Evolutionary conservation across 2,888 invertebrate genomes (phyloP), one percentile per base, ranked within the genome.

Genomic region (Atrina japonica): DNA sequence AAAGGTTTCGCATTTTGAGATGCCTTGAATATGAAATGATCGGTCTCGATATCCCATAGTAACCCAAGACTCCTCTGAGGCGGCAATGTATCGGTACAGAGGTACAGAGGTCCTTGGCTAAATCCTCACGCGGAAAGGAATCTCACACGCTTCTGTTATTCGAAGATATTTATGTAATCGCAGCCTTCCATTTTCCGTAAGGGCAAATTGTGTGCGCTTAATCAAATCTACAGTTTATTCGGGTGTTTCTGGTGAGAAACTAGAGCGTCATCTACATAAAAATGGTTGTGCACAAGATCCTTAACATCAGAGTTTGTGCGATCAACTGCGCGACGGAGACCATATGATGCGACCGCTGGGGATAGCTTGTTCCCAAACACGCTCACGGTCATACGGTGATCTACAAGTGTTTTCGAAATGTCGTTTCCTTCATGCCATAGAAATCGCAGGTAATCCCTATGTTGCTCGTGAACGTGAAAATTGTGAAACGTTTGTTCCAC

Each of bases 401-500:
- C 63, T 16, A 52, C 40, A 21, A 52, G 23, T 0, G 50, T 35
- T n/a, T 25, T 23, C 9, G 35, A 21, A 9, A 52, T 21, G 41
- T 63, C 29, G 52, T 63, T 63, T 23, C 52, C 63, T 9, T 41
- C 35, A 23, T 63, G 40, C 63, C 63, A 63, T 21, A 63, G 41
- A 16, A 63, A 63, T 1, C 63, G 35, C 29, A 63, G 23, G 40
- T 52, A 63, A 16, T 52, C 41, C 23, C 52, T 29, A 25, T 63
- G 52, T 25, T 50, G 25, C 21, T 40, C 40, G 11, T n/a, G 16
- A 14, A 63, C 63, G 16, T 40, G 14, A 25, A 63, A 52, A 18
- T 40, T 21, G 18, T 63, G 40, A 21, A 63, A 63, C 63, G 52
- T 63, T 27, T 63, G 63, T 52, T 63, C 63, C 16, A 63, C 41